Percentiles rank a stretch among this genome's conserved stretches.
These are phyloP conservation scores for Ametastegia equiseti DNA, from an alignment of 2,888 invertebrate species.

Conservation along the genomic window DNA sequence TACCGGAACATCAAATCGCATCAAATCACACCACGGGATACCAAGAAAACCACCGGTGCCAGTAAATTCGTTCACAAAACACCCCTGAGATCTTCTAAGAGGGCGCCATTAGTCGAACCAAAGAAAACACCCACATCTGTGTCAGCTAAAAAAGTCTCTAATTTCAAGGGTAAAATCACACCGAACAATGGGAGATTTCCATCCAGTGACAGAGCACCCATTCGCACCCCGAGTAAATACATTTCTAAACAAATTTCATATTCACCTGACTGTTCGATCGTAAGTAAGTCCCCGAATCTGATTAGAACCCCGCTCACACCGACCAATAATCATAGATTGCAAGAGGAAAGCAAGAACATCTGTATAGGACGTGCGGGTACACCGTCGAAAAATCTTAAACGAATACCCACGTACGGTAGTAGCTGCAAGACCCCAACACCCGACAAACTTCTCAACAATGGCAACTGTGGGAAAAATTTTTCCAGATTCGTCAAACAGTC, in stretches of 20 bases:
- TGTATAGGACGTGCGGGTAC: neutral
- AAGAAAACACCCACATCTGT: constrained; percentile 15
- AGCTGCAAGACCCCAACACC: neutral
- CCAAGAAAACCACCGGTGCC: neutral
- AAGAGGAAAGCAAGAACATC: neutral
- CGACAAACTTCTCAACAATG: neutral
- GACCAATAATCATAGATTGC: neutral
- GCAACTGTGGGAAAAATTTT: neutral
- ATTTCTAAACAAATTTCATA: neutral
- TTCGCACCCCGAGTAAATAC: constrained; percentile 1
- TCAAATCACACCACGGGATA: neutral
- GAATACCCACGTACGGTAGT: neutral
- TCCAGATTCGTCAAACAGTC: neutral
- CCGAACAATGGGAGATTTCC: neutral
- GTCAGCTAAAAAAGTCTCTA: neutral
- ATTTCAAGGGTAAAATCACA: neutral
- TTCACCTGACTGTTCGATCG: constrained; percentile 61
- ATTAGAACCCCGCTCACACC: constrained; percentile 29
- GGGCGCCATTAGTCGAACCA: neutral
- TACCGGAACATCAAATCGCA: too few relatives aligned
- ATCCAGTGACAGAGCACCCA: neutral
- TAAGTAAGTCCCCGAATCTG: constrained; percentile 70
- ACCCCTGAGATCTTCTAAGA: constrained; percentile 22
- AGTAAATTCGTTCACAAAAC: constrained; percentile 37
- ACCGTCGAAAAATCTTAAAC: neutral